A percentile compares a stretch with the other conserved stretches of the same genome.
phyloP scores from a whole-genome alignment of 64 coral and sea anemone genomes.

The Montipora efflorescens region DNA sequence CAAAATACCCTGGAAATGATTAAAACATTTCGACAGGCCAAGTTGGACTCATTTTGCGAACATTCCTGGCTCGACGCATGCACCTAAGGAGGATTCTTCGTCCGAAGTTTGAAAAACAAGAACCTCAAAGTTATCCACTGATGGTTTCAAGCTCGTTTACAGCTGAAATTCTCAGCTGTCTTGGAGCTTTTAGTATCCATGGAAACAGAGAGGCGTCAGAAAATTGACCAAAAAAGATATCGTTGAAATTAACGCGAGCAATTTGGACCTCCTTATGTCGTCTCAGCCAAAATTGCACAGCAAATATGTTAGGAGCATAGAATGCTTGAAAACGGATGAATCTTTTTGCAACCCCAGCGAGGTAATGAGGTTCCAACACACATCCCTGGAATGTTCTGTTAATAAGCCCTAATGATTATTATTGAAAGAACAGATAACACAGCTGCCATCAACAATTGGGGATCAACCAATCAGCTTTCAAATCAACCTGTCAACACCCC shows the following conservation, averaged over 20 bases:
- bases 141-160: constrained; percentile 34
- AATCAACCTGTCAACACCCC: constrained; percentile 91
- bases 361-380: constrained; percentile 65
- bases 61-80: background rate
- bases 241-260: background rate
- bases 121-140: background rate
- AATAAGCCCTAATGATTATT: constrained; percentile 98
- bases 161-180: constrained; percentile 56
- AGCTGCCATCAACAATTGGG: constrained; percentile 87
- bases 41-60: background rate
- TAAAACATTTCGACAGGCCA: constrained; percentile 43
- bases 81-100: background rate
- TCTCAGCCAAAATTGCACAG: background rate
- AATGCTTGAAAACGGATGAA: background rate
- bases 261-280: background rate
- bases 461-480: constrained; percentile 72
- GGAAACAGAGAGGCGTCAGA: constrained; percentile 37
- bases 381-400: constrained; percentile 88
- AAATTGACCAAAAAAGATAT: constrained; percentile 20
- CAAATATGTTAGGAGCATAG: background rate
- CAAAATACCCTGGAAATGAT: constrained; percentile 90
- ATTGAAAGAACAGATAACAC: constrained; percentile 89
- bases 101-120: constrained; percentile 17
- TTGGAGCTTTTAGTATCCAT: constrained; percentile 55
- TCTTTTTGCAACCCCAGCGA: constrained; percentile 14